phyloP scores from a whole-genome alignment of 2,888 invertebrate genomes.

The Habrosyne pyritoides region DNA sequence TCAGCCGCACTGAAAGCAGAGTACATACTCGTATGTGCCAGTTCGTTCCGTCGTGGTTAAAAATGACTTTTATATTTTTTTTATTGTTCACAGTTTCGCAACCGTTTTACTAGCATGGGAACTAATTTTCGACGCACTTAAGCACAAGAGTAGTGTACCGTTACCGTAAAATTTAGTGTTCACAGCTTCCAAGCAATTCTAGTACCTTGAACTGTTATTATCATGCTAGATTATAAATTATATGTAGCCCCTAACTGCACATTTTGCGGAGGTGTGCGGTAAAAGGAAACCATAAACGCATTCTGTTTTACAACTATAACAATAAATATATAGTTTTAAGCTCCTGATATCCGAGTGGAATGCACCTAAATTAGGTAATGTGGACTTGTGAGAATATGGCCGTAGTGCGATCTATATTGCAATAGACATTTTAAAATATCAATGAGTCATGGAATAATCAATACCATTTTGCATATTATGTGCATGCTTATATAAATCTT shows the following conservation, averaged over 20 bases:
- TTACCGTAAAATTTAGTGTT: neutral
- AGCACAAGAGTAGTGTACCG: neutral
- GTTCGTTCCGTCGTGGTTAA: too few species aligned
- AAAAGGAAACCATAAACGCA: constrained; percentile 18
- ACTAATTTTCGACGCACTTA: neutral
- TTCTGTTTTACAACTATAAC: constrained; percentile 19
- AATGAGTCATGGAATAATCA: too few species aligned
- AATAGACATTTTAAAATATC: too few species aligned
- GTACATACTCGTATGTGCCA: too few species aligned
- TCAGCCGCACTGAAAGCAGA: too few species aligned
- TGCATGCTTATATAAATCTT: neutral
- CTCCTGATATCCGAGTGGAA: neutral
- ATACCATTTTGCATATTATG: neutral
- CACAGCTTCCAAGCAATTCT: constrained; percentile 1
- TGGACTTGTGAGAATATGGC: neutral
- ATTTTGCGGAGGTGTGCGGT: constrained; percentile 11
- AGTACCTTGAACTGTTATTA: constrained; percentile 3
- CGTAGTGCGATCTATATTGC: too few species aligned
- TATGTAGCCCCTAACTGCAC: constrained; percentile 14
- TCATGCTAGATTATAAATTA: constrained; percentile 14
- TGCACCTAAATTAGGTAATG: neutral
- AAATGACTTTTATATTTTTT: neutral
- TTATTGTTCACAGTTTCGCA: neutral
- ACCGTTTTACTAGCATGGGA: neutral
- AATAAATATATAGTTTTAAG: constrained; percentile 15